A percentile compares a stretch with the other conserved stretches of the same genome.
Conservation (phyloP, 64 coral and sea anemone species). For the Platygyra sinensis region DNA sequence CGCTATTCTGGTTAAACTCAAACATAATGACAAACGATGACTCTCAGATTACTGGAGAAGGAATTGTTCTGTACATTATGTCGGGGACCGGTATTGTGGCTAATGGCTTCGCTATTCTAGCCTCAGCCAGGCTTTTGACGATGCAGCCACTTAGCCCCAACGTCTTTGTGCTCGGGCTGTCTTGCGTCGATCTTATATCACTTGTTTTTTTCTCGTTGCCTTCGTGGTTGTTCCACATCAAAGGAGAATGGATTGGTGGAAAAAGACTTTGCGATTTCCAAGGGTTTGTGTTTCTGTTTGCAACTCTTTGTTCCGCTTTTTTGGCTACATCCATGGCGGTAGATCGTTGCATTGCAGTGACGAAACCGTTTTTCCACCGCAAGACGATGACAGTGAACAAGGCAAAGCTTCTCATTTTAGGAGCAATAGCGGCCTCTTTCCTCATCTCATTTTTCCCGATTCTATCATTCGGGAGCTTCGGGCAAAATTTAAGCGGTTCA, state of each 20-base stretch:
- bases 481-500: constrained; percentile 57
- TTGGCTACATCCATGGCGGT: constrained; percentile 82
- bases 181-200: constrained; percentile 54
- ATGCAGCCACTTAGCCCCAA: constrained; percentile 61
- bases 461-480: constrained; percentile 77
- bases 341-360: constrained; percentile 68
- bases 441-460: constrained; percentile 69
- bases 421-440: constrained; percentile 18
- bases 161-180: constrained; percentile 63
- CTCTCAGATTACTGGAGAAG: not conserved
- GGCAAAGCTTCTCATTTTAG: constrained; percentile 36
- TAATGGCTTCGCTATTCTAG: constrained; percentile 68
- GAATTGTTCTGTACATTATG: constrained; percentile 5
- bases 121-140: constrained; percentile 41
- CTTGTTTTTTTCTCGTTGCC: constrained; percentile 52
- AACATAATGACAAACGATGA: not conserved
- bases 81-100: constrained; percentile 44
- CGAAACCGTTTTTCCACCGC: constrained; percentile 72
- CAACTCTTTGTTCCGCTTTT: constrained; percentile 72
- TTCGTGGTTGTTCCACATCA: constrained; percentile 74
- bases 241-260: constrained; percentile 67
- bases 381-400: constrained; percentile 61
- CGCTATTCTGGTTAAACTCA: not conserved
- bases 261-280: constrained; percentile 79
- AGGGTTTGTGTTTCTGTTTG: constrained; percentile 84